Percentiles rank a stretch among this genome's conserved stretches.
Conservation (phyloP, 2,113 vertebrate genomes). For the crab-eating macaque (Macaca fascicularis) region T2T-MFA8v1.1 NC_088376.1:105909501-105910000, state of each 20-base stretch:
- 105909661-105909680: not conserved
- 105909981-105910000: not conserved
- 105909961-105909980: not conserved
- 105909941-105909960: not conserved
- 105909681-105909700: not conserved
- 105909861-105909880: not conserved
- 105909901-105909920: not conserved
- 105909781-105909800: not conserved
- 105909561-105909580: not conserved
- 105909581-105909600: not conserved
- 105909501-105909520: not conserved
- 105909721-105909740: not conserved
- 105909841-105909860: not conserved
- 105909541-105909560: rapidly evolving
- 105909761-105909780: not conserved
- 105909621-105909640: rapidly evolving
- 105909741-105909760: constrained; percentile 7
- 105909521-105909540: not conserved
- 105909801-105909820: not conserved
- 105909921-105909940: not conserved
- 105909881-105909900: not conserved
- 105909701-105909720: not conserved
- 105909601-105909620: not conserved
- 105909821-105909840: not conserved
- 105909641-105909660: not conserved